Evolutionary conservation across 2,888 invertebrate species (phyloP).

Genomic region (Drosophila monieri): DNA sequence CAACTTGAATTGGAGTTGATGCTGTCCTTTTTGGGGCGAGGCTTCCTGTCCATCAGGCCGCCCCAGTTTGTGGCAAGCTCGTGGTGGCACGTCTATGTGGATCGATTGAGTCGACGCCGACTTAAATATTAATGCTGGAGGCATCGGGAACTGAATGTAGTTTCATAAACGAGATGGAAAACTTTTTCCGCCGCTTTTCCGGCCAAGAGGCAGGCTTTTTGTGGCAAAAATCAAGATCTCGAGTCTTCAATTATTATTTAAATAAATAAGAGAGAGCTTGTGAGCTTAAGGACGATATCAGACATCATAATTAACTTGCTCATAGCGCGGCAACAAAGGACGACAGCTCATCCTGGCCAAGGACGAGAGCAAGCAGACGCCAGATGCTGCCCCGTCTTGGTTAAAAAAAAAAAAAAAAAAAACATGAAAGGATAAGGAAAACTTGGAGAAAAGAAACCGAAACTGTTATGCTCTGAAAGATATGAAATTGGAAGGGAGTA

Average conservation of each 20-base stretch:
- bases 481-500: too few relatives aligned
- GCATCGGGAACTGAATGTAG: conserved; percentile 13
- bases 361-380: conserved; percentile 45
- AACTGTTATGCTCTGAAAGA: not conserved
- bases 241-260: too few relatives aligned
- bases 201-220: conserved; percentile 8
- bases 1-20: conserved; percentile 72
- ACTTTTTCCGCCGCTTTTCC: conserved; percentile 1
- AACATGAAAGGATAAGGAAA: not conserved
- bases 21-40: conserved; percentile 37
- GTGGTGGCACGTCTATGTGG: conserved; percentile 46
- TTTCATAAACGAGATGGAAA: conserved; percentile 15
- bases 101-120: conserved; percentile 75
- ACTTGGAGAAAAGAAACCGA: not conserved
- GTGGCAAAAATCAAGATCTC: not conserved
- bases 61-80: conserved; percentile 36
- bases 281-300: conserved; percentile 62
- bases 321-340: conserved; percentile 66
- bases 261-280: not conserved
- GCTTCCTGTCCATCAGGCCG: conserved; percentile 54
- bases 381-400: conserved; percentile 56
- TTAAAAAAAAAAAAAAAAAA: conserved; percentile 6
- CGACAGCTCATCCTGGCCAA: conserved; percentile 27
- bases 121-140: conserved; percentile 74
- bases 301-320: conserved; percentile 77